Evolutionary conservation across 2,797 vertebrate species (phyloP), one percentile per base, ranked within the genome.

Genomic region (Lepus townsendii): DNA sequence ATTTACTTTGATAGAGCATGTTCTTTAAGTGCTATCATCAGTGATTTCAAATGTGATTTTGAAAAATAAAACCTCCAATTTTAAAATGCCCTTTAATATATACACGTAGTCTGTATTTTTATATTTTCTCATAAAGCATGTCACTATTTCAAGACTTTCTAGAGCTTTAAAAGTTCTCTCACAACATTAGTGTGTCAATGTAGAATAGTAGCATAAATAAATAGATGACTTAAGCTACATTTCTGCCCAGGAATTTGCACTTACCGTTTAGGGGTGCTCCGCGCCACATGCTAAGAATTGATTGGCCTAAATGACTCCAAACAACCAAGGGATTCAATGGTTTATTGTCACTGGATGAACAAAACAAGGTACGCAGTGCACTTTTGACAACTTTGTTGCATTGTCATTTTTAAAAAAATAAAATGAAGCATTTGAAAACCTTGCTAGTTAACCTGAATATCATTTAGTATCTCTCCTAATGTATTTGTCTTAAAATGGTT

Each of bases 1-100:
- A 63, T 90, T 87, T 95, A 78, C 32, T 89, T 96, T 91, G 63
- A 77, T 89, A 96, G 88, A 83, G 63, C n/a, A 80, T 95, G 69
- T 87, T 52, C 80, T 93, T 92, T 72, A 94, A 83, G 80, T 96
- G 85, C 38, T 93, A 87, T 93, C 57, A 86, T 69, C 42, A 77
- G 71, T 95, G 75, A 96, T 88, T 90, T 90, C 35, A 94, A 76
- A 91, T 22, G 11, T 76, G n/a, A 92, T 91, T 95, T 65, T 11
- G 54, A 20, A 83, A 89, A 82, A 93, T 38, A 42, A 79, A 65
- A 54, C 22, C 8, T 16, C 52, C 60, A 84, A 52, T 92, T 57
- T 57, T 88, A 95, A 93, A 95, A 94, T 90, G 42, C 24, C 35
- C 20, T 90, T 73, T 92, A 92, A 72, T 76, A 73, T 88, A 20